Evolutionary conservation across 2,797 vertebrate species (phyloP).

Genomic region (Myoxocephalus aenaeus): DNA sequence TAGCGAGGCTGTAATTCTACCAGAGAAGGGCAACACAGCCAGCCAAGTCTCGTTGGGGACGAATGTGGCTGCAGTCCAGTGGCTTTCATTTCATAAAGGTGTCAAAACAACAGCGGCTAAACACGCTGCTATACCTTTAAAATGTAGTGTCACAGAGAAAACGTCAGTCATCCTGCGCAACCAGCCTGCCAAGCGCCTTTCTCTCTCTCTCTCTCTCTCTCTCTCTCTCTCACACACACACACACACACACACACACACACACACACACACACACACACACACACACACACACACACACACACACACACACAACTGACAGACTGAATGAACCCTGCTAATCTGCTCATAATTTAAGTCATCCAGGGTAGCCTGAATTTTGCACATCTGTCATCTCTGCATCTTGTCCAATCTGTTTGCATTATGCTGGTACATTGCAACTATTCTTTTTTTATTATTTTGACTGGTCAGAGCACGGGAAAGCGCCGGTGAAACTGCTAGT

Average conservation of each 20-base stretch:
- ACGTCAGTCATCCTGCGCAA: slow-evolving; percentile 41
- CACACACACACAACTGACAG: slow-evolving; percentile 46
- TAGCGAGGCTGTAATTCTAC: slow-evolving; percentile 10
- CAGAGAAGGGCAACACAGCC: background rate
- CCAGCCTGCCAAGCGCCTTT: background rate
- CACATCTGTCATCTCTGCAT: slow-evolving; percentile 70
- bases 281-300: slow-evolving; percentile 23
- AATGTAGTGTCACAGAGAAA: slow-evolving; percentile 47
- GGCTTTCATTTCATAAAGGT: slow-evolving; percentile 34
- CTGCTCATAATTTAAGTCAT: slow-evolving; percentile 74
- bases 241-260: no score
- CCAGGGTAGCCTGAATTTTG: slow-evolving; percentile 58
- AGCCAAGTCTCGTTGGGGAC: slow-evolving; percentile 9
- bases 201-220: background rate
- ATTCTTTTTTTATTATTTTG: no score
- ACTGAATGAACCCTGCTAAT: slow-evolving; percentile 67
- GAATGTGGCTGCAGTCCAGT: slow-evolving; percentile 8
- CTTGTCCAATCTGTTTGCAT: slow-evolving; percentile 44
- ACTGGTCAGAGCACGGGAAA: no score
- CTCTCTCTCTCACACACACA: background rate
- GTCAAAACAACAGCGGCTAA: slow-evolving; percentile 20
- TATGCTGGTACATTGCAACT: background rate
- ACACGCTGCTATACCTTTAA: slow-evolving; percentile 20
- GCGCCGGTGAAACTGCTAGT: no score
- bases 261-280: slow-evolving; percentile 27